Base-by-base conservation (phyloP, 2,888 invertebrate species). In the Bellardia bayeri region DNA sequence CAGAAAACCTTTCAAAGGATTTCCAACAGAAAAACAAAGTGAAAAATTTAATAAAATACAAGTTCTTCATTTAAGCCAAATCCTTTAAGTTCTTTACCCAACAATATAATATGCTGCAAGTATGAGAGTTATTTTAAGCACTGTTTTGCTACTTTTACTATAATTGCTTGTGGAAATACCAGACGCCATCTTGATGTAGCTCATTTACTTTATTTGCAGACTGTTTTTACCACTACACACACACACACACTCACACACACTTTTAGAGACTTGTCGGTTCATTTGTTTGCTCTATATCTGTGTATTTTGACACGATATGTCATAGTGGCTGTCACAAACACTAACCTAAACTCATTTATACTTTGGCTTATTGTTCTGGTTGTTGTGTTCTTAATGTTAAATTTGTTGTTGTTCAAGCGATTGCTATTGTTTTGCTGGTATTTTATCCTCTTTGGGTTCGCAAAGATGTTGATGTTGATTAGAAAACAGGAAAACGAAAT, bases 321-420 rank as follows among this genome's bases (percentile, higher is more conserved):
- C 82, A 79, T 85, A 82, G 78, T 68, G 84, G 74, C 75, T 87
- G 87, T 85, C 87, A 82, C 49, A 79, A 78, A 76, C 84, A 87
- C 74, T 74, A 83, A 84, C 45, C 74, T n/a, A 33, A 87, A 79
- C 30, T 68, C 56, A 84, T 74, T 81, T 81, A 61, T 74, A 42
- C 51, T 80, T 66, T 33, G 9, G 42, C n/a, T 76, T 82, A 54
- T 56, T 83, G 63, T 74, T 72, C 16, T 54, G 61, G 42, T n/a
- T 42, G 64, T 16, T 33, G 23, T 66, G 64, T 11, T 63, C 2
- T 33, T 11, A n/a, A 14, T 54, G 37, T 71, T 54, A 16, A 33
- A 33, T 33, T 51, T 74, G 71, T 61, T 61, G 51, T 68, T 83
- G 8, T 30, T 74, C 2, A 5, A 66, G 30, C 72, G 4, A 72